Evolutionary conservation across 2,888 invertebrate species (phyloP).

Genomic region (Amiota communis): DNA sequence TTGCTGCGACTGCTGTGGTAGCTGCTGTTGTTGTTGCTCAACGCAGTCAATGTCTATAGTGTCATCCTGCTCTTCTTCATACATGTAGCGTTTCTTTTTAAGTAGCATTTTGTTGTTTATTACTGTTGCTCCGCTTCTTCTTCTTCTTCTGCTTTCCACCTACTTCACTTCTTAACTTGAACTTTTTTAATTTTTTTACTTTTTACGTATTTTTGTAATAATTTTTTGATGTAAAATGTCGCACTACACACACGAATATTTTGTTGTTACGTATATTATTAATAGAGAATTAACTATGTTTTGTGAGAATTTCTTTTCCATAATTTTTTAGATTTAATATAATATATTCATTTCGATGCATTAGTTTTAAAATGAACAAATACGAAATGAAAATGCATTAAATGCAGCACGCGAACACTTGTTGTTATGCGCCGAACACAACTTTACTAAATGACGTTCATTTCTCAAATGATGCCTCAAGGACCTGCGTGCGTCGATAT

Average conservation of each 20-base stretch:
- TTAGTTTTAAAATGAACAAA: too few relatives aligned
- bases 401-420: neutral
- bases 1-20: constrained; percentile 44
- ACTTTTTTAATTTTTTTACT: constrained; percentile 36
- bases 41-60: constrained; percentile 53
- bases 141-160: too few relatives aligned
- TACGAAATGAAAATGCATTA: neutral
- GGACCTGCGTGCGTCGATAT: too few relatives aligned
- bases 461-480: too few relatives aligned
- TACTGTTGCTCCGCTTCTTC: too few relatives aligned
- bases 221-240: too few relatives aligned
- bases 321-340: neutral
- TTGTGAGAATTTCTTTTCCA: neutral
- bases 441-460: too few relatives aligned
- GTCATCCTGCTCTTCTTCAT: constrained; percentile 63
- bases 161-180: constrained; percentile 35
- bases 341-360: too few relatives aligned
- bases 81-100: constrained; percentile 69
- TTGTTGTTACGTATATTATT: neutral
- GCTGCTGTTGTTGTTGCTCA: constrained; percentile 59
- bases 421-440: too few relatives aligned
- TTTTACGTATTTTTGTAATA: constrained; percentile 34
- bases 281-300: neutral
- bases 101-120: constrained; percentile 62
- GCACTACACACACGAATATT: neutral